These are phyloP conservation scores for Pelagia noctiluca DNA, from an alignment of 30 jellyfish, hydroid and myxozoan genomes.

Conservation along the genomic window DNA sequence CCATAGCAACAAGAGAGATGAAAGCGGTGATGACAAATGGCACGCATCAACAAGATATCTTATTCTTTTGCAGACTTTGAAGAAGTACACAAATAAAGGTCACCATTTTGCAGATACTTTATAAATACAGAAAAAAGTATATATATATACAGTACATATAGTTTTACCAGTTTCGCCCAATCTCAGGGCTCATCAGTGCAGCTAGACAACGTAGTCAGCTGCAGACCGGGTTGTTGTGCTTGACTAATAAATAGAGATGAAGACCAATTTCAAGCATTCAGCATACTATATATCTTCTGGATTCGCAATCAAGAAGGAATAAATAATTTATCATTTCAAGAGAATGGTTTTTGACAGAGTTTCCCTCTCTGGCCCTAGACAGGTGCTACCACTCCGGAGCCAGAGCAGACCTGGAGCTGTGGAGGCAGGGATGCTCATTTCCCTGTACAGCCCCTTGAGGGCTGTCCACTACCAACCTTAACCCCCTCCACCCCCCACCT, in stretches of 20 bases:
- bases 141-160: neutral
- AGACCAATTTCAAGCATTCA: too few relatives aligned
- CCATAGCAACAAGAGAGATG: conserved; percentile 5
- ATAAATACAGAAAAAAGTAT: too few relatives aligned
- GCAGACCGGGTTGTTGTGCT: conserved; percentile 56
- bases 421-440: conserved; percentile 51
- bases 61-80: too few relatives aligned
- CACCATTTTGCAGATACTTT: too few relatives aligned
- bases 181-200: conserved; percentile 48
- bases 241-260: too few relatives aligned
- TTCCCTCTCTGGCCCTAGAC: conserved; percentile 52
- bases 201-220: too few relatives aligned
- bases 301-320: neutral
- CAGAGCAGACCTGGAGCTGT: conserved; percentile 54
- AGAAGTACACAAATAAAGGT: too few relatives aligned
- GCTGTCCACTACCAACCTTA: conserved; percentile 20
- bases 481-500: neutral
- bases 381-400: conserved; percentile 63
- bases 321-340: neutral
- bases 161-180: conserved; percentile 46
- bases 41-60: too few relatives aligned
- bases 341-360: conserved; percentile 36
- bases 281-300: too few relatives aligned
- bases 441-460: conserved; percentile 38
- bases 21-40: too few relatives aligned